Conservation (phyloP, 2,797 vertebrate species). For the Falco novaeseelandiae region DNA sequence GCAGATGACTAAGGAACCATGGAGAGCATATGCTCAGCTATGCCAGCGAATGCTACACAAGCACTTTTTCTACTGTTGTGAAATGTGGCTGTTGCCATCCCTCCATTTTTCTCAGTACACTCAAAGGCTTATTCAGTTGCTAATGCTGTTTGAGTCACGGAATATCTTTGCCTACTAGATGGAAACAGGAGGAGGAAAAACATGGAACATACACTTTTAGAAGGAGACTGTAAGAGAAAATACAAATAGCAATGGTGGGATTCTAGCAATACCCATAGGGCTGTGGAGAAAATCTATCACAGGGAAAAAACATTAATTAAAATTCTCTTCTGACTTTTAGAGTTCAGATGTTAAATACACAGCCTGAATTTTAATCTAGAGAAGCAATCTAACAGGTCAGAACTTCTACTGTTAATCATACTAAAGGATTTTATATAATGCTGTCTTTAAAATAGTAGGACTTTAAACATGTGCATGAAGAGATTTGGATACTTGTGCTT, state of each 20-base stretch:
- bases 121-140: slow-evolving; percentile 59
- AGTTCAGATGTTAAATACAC: not conserved
- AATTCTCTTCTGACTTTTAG: not conserved
- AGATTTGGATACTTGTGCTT: not conserved
- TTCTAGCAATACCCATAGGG: not conserved
- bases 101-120: not conserved
- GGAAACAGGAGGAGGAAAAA: slow-evolving; percentile 31
- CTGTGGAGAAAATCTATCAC: not conserved
- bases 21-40: slow-evolving; percentile 46
- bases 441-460: not conserved
- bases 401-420: not conserved
- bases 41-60: slow-evolving; percentile 33
- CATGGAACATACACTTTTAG: slow-evolving; percentile 4
- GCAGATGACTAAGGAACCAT: slow-evolving; percentile 45
- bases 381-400: not conserved
- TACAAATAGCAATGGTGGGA: not conserved
- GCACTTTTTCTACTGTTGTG: slow-evolving; percentile 42
- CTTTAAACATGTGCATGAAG: not conserved
- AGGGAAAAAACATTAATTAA: not conserved
- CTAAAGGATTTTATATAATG: not conserved
- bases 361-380: not conserved
- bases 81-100: slow-evolving; percentile 24
- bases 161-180: slow-evolving; percentile 45
- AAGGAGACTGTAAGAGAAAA: not conserved
- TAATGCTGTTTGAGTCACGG: slow-evolving; percentile 58